Percentiles rank a stretch among this genome's conserved stretches.
Conservation (phyloP, 2,797 vertebrate species). For the Sebastes itinus region DNA sequence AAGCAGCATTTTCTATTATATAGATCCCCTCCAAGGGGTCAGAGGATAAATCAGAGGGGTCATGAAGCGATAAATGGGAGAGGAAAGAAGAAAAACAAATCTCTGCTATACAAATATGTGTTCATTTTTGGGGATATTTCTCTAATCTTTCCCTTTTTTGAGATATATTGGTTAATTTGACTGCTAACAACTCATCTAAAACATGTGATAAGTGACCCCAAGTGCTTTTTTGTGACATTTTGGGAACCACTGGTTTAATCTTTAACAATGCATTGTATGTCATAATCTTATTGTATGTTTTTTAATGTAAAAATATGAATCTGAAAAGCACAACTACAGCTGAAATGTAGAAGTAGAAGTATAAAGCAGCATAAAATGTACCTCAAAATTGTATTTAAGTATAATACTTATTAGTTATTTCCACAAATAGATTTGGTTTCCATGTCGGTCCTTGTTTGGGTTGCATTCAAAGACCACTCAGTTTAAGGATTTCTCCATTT, state of each 20-base stretch:
- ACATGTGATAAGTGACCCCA: neutral
- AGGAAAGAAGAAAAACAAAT: neutral
- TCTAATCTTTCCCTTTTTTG: neutral
- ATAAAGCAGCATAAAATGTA: neutral
- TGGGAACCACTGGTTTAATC: neutral
- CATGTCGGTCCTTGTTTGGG: no score
- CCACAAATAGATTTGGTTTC: neutral
- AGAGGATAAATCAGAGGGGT: neutral
- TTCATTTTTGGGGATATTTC: neutral
- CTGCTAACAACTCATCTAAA: neutral
- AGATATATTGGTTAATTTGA: neutral
- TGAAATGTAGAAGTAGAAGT: neutral
- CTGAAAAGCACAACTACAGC: neutral
- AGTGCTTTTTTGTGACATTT: neutral
- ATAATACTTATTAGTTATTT: neutral
- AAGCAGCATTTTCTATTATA: neutral
- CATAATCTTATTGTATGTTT: neutral
- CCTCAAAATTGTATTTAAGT: neutral
- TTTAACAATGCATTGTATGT: neutral
- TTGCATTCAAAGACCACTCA: no score
- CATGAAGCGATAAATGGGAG: accelerated
- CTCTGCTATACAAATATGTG: neutral
- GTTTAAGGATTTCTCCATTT: no score
- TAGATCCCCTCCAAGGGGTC: neutral
- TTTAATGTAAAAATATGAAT: neutral